Conservation (phyloP, 2,888 invertebrate genomes). For the Nemotelus nigrinus region DNA sequence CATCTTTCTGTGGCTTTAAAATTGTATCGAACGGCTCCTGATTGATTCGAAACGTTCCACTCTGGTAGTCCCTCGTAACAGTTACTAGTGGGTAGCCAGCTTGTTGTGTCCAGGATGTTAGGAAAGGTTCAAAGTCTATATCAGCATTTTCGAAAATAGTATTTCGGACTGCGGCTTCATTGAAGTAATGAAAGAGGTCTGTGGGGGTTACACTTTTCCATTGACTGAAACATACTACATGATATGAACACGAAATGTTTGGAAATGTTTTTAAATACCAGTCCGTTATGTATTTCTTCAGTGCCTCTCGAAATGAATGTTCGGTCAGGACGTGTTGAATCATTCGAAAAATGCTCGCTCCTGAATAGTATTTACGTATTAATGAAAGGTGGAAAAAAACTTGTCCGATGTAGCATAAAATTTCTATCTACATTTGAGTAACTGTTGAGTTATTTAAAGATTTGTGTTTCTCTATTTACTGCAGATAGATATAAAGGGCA, state of each 20-base stretch:
- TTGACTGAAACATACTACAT: neutral
- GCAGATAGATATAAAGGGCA: too few relatives aligned
- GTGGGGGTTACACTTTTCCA: neutral
- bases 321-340: slow-evolving; percentile 82
- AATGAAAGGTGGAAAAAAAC: too few relatives aligned
- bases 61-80: slow-evolving; percentile 64
- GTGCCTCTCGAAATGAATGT: slow-evolving; percentile 72
- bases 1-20: neutral
- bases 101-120: slow-evolving; percentile 69
- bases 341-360: slow-evolving; percentile 75
- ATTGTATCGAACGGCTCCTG: slow-evolving; percentile 15
- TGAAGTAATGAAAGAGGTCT: slow-evolving; percentile 52
- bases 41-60: slow-evolving; percentile 8
- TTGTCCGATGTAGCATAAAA: neutral
- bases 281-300: slow-evolving; percentile 62
- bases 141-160: slow-evolving; percentile 61
- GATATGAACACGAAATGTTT: neutral
- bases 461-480: too few relatives aligned
- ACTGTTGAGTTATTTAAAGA: too few relatives aligned
- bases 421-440: too few relatives aligned
- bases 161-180: slow-evolving; percentile 55
- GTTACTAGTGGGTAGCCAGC: slow-evolving; percentile 68
- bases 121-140: slow-evolving; percentile 68
- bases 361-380: slow-evolving; percentile 56
- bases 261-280: slow-evolving; percentile 60